Base-by-base conservation (phyloP, 2,113 vertebrate species). In the Sisor rabdophorus region DNA sequence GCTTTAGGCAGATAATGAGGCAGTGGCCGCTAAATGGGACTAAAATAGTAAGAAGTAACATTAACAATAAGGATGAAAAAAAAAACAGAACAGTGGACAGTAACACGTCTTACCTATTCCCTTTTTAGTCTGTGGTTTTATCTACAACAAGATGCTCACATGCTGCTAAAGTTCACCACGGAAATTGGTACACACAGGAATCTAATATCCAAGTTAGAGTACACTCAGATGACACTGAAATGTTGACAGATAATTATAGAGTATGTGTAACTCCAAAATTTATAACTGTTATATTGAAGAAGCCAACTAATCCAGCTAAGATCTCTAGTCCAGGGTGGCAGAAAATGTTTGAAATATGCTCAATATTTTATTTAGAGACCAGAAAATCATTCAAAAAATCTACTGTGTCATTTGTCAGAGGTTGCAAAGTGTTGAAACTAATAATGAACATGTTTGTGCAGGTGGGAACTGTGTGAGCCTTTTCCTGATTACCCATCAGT, bases 31-130 rank as follows among this genome's bases (percentile, higher is more conserved):
- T 71, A 81, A 87, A 87, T 80, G 75, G 79, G 72, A 70, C 64
- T 79, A 75, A 78, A 85, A 81, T 83, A 75, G 78, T 77, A 52
- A 75, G 79, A 75, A 79, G 64, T 77, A 80, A 85, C 50, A 40
- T 71, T 77, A 82, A 79, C 70, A 74, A 68, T 80, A 83, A 53
- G 59, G 30, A 40, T 54, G 28, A 71, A 76, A 40, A 36, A 22
- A 32, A 32, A 61, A 83, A 61, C 72, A 76, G 26, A 63, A 75
- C 50, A 70, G 68, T 22, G 24, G 48, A 78, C 48, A 61, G 70
- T 15, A 54, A 47, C 67, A 79, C 71, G 83, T 83, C 80, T 83
- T 85, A 83, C 87, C 87, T 85, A 84, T 80, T 84, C 75, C 77
- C 86, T 79, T 85, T 84, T 67, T 80, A 61, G 78, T 82, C 48